A percentile compares a stretch with the other conserved stretches of the same genome.
Evolutionary conservation across 2,797 vertebrate species (phyloP).

Genomic region (Holocentrus rufus): DNA sequence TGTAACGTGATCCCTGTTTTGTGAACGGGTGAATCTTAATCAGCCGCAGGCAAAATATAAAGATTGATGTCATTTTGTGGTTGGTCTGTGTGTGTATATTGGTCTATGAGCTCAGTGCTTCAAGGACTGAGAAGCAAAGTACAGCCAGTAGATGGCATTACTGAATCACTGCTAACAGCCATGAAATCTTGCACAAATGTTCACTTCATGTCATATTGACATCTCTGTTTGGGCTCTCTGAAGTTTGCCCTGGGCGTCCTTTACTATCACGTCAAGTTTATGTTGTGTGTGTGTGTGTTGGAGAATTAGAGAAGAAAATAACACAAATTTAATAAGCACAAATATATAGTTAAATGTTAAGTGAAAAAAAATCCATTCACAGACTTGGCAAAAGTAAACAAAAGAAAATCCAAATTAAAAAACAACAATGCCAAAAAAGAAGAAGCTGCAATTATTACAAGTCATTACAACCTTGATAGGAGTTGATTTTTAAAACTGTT

Average conservation of each 20-base stretch:
- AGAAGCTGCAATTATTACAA: not conserved
- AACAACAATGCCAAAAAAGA: not conserved
- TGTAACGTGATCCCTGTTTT: slow-evolving; percentile 44
- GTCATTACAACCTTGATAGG: not conserved
- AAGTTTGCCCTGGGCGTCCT: not conserved
- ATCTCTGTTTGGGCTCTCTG: slow-evolving; percentile 22
- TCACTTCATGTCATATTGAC: slow-evolving; percentile 28
- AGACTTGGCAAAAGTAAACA: not conserved
- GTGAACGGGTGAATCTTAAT: slow-evolving; percentile 61
- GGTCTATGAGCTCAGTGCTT: not conserved
- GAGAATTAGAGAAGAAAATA: not conserved
- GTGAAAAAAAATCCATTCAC: not conserved
- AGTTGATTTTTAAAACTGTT: not conserved
- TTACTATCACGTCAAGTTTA: not conserved
- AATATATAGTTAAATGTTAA: not conserved
- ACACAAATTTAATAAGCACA: not conserved
- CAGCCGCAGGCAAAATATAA: slow-evolving; percentile 7
- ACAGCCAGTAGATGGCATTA: slow-evolving; percentile 82
- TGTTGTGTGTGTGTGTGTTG: not conserved
- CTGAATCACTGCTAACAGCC: slow-evolving; percentile 62
- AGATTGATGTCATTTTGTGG: slow-evolving; percentile 28
- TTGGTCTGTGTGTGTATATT: no score
- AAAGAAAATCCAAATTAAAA: not conserved
- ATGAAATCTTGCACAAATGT: slow-evolving; percentile 3
- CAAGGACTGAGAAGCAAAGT: slow-evolving; percentile 27